Base-by-base conservation (phyloP, 2,888 invertebrate species). In the Carpatolechia fugitivella region DNA sequence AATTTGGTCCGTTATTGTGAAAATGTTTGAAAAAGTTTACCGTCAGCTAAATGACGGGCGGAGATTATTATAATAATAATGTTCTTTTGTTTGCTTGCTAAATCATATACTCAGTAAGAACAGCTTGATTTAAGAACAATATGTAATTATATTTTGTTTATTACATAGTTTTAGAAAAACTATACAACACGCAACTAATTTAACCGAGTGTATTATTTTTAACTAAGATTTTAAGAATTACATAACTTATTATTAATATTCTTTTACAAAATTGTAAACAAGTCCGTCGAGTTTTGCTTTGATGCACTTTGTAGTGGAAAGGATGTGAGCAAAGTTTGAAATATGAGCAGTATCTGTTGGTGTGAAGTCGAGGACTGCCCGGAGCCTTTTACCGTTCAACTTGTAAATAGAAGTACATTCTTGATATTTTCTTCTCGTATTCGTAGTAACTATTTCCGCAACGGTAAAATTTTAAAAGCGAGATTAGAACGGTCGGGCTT, bases 401-500 rank as follows among this genome's bases (percentile, higher is more conserved):
- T 56, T 52, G 56, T 49, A 35, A 56, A 52, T 52, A 52, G 30
- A 18, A 38, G 8, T 48, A 13, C 16, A 18, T 41, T 41, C 20
- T 5, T 24, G 44, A 44, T 44, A 44, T 44, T 44, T 44, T 44
- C 44, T 44, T 44, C 24, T n/a, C 24, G 44, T 49, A 49, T 35
- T 49, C 35, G 49, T 20, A 47, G 49, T 20, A 47, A 51, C 49
- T 55, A 54, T 58, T 55, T 47, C 40, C 50, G 18, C 55, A 52
- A 57, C 35, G 48, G 47, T 38, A 57, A 56, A 63, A 60, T 61
- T 66, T 64, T 54, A 58, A 60, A 41, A 63, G 54, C 54, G 61
- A 56, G 55, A 62, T 61, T 62, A 60, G 64, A 61, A 59, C 52
- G 46, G 56, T 44, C 13, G 60, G 58, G 60, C 64, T 55, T 48